Evolutionary conservation across 2,113 vertebrate species (phyloP).

Genomic region (Oncorhynchus tshawytscha): DNA sequence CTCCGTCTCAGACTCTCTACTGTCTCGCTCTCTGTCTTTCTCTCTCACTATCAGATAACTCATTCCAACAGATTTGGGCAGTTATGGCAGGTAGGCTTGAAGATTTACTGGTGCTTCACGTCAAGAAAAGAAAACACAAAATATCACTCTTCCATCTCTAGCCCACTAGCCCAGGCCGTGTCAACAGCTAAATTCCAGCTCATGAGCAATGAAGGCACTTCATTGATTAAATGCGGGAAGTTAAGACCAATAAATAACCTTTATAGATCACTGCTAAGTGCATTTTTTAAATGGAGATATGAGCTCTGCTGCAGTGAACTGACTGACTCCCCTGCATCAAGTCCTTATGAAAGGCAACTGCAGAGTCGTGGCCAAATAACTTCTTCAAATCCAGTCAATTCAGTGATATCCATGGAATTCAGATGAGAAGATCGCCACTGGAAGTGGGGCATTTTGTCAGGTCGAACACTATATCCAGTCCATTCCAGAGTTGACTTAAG

Average conservation of each 20-base stretch:
- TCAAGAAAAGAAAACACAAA: conserved; percentile 14
- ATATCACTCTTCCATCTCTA: conserved; percentile 27
- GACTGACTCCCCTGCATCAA: no score
- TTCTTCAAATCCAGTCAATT: no score
- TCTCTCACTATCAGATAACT: no score
- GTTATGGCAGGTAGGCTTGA: conserved; percentile 52
- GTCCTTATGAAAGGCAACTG: no score
- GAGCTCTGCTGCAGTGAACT: not conserved
- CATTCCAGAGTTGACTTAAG: no score
- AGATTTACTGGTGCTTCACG: conserved; percentile 66
- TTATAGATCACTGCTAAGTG: conserved; percentile 52
- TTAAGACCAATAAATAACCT: conserved; percentile 58
- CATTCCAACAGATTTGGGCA: conserved; percentile 37
- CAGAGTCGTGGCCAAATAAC: no score
- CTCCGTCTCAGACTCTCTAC: no score
- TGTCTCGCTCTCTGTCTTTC: no score
- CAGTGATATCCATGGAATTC: no score
- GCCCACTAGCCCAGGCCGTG: conserved; percentile 29
- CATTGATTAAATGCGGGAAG: conserved; percentile 69
- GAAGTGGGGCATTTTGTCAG: no score
- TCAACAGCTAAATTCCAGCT: conserved; percentile 56
- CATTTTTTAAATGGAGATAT: conserved; percentile 38
- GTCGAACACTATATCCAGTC: no score
- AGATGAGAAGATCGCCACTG: no score
- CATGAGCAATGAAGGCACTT: conserved; percentile 45